These are phyloP conservation scores for Calephelis perditalis DNA, from an alignment of 2,888 invertebrate species.

Conservation along the genomic window DNA sequence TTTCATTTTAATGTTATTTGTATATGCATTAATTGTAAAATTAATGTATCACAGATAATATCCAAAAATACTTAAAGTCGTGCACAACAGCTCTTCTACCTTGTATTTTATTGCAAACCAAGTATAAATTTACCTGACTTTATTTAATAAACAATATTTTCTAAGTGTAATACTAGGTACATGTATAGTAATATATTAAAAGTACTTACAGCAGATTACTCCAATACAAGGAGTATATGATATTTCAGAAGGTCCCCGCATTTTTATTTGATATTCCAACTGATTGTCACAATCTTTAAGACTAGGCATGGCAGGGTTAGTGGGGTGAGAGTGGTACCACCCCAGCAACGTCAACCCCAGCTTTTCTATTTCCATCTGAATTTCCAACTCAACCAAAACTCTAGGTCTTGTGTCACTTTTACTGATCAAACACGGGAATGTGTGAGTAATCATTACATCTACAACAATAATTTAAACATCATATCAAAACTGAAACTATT, in stretches of 20 bases:
- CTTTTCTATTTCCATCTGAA: constrained; percentile 89
- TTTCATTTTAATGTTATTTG: too few relatives aligned
- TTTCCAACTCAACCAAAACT: constrained; percentile 87
- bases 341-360: constrained; percentile 90
- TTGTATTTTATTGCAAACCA: too few relatives aligned
- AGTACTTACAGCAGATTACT: constrained; percentile 90
- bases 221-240: constrained; percentile 96
- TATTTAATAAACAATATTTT: too few relatives aligned
- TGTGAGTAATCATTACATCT: constrained; percentile 92
- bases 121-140: too few relatives aligned
- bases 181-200: neutral
- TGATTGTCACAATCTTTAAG: constrained; percentile 94
- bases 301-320: constrained; percentile 91
- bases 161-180: too few relatives aligned
- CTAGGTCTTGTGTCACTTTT: constrained; percentile 88
- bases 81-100: too few relatives aligned
- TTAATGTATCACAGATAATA: too few relatives aligned
- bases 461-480: constrained; percentile 44
- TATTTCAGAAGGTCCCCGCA: constrained; percentile 94
- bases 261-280: constrained; percentile 95
- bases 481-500: too few relatives aligned
- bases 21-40: too few relatives aligned
- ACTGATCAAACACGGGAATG: constrained; percentile 91
- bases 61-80: too few relatives aligned
- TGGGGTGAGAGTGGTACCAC: constrained; percentile 97